These are phyloP conservation scores for Gallinago solitaria DNA, from an alignment of 2,797 vertebrate genomes.

Conservation along the genomic window DNA sequence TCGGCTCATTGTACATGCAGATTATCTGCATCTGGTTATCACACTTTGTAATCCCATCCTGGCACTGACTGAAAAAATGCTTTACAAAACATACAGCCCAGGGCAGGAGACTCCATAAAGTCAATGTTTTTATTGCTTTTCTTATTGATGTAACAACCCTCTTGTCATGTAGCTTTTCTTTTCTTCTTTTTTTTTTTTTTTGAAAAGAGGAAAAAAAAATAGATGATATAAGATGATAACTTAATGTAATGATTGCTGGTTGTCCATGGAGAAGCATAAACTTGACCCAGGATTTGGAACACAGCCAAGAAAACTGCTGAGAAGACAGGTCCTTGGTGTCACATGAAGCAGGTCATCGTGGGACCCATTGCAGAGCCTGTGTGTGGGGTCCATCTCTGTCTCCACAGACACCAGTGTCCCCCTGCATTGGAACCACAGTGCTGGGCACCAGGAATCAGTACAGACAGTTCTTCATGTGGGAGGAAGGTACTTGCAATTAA, in stretches of 20 bases:
- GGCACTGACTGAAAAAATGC: conserved; percentile 39
- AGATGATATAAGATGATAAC: background rate
- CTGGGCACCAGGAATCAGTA: background rate
- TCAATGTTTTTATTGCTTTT: conserved; percentile 44
- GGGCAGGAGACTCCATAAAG: conserved; percentile 47
- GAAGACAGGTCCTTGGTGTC: background rate
- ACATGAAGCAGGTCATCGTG: background rate
- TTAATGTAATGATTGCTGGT: background rate
- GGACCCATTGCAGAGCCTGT: background rate
- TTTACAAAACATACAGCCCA: conserved; percentile 57
- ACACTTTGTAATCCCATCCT: conserved; percentile 29
- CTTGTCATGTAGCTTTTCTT: background rate
- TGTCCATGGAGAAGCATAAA: background rate
- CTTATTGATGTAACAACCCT: conserved; percentile 33
- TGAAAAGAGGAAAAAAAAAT: background rate
- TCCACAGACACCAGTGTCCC: background rate
- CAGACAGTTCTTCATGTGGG: background rate
- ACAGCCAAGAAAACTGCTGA: background rate
- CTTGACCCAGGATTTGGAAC: background rate
- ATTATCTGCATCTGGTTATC: conserved; percentile 59
- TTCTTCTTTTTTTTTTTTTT: background rate
- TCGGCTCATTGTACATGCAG: background rate
- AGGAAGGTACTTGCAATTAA: background rate
- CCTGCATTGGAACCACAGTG: background rate
- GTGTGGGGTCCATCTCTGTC: background rate